These are phyloP conservation scores for Ellobius talpinus DNA, from an alignment of 2,113 vertebrate genomes.

Conservation along the genomic window DNA sequence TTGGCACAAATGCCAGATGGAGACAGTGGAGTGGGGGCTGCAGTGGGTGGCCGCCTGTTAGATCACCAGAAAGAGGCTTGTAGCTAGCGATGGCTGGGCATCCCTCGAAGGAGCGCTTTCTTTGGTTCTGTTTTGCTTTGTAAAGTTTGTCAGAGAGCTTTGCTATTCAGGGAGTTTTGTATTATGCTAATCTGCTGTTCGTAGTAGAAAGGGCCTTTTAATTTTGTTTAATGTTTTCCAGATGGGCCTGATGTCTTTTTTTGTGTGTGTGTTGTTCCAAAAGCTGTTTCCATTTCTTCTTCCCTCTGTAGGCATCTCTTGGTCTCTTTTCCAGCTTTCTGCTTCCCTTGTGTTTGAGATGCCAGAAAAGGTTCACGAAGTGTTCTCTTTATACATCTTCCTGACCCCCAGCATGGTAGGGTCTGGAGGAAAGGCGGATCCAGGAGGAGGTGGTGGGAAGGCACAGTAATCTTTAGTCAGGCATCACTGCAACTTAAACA, in stretches of 20 bases:
- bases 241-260: slow-evolving; percentile 25
- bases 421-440: background rate
- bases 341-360: background rate
- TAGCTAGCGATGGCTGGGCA: background rate
- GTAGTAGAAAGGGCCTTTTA: slow-evolving; percentile 52
- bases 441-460: background rate
- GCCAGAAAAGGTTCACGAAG: background rate
- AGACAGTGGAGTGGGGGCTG: background rate
- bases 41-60: background rate
- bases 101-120: slow-evolving; percentile 47
- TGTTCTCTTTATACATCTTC: background rate
- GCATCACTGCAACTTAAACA: background rate
- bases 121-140: slow-evolving; percentile 63
- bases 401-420: background rate
- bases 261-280: slow-evolving; percentile 6
- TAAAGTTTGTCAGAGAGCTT: slow-evolving; percentile 33
- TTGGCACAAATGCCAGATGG: background rate
- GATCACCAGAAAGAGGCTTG: background rate
- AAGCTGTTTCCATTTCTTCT: slow-evolving; percentile 51
- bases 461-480: background rate
- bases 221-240: slow-evolving; percentile 68
- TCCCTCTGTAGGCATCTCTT: background rate
- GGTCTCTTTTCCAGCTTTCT: background rate
- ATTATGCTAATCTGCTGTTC: slow-evolving; percentile 51
- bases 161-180: slow-evolving; percentile 57